Percentiles rank a stretch among this genome's conserved stretches.
Evolutionary conservation across 2,113 vertebrate genomes (phyloP).

Genomic region (Ancistrus triradiatus): DNA sequence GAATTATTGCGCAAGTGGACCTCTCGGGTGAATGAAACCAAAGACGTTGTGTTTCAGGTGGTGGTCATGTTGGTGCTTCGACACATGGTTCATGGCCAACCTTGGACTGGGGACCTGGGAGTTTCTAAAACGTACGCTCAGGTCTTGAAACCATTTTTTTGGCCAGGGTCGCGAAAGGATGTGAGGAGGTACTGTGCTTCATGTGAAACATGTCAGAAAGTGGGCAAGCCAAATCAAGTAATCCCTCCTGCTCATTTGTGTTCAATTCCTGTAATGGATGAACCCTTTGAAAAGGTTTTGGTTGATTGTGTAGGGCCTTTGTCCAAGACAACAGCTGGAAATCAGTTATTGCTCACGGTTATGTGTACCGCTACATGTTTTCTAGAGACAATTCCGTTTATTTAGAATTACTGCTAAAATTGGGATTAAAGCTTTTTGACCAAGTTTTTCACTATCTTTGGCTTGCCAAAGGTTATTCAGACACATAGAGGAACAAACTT

Average conservation of each 20-base stretch:
- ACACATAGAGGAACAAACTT: neutral
- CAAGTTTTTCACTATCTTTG: neutral
- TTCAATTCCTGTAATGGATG: neutral
- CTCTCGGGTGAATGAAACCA: neutral
- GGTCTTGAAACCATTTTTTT: neutral
- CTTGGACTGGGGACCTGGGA: slow-evolving; percentile 15
- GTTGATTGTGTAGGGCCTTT: slow-evolving; percentile 17
- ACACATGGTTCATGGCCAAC: neutral
- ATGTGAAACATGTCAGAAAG: neutral
- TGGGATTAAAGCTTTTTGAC: neutral
- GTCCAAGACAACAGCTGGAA: neutral
- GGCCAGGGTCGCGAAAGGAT: neutral
- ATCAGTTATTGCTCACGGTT: too few relatives aligned
- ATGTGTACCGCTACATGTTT: slow-evolving; percentile 12
- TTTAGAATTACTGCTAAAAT: neutral
- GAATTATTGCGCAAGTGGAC: too few relatives aligned
- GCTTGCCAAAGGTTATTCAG: neutral
- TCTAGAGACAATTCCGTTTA: slow-evolving; percentile 6
- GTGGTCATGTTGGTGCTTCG: neutral
- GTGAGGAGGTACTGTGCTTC: neutral
- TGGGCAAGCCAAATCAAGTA: slow-evolving; percentile 1
- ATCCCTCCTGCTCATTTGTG: neutral
- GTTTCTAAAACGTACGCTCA: slow-evolving; percentile 17
- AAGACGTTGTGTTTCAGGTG: neutral
- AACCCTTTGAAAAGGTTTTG: slow-evolving; percentile 2